Evolutionary conservation across 2,797 vertebrate genomes (phyloP), one percentile per base, ranked within the genome.

Genomic region (Centroberyx gerrardi): DNA sequence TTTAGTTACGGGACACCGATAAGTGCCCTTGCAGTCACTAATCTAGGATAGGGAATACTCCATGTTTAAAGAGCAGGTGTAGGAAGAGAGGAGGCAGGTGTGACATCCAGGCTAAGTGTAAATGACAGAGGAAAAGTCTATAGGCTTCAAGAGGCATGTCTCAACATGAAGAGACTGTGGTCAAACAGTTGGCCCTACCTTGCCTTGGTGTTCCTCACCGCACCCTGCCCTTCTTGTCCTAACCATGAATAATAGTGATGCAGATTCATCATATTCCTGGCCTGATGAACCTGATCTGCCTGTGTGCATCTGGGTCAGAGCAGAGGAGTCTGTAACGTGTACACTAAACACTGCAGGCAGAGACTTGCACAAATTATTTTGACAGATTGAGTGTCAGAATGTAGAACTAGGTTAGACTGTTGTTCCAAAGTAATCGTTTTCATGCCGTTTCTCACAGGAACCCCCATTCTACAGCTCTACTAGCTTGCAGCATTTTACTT

Each of bases 241-340:
- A 22, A 55, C 4, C 54, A 59, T 9, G 8, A n/a, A 7, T 10
- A n/a, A 36, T 7, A 42, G 12, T 42, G 5, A 9, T 14, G 62
- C 36, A 40, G 31, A 18, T 55, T 59, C 38, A 56, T 67, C 82
- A 51, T 72, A 66, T 56, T 38, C 18, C 55, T 18, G 48, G 67
- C 70, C 42, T 33, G 82, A 69, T 62, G 18, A 74, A 88, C 81
- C 80, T 72, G 83, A 72, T 84, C 74, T 48, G 54, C 72, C 7
- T 62, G 70, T 27, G 68, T 63, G 42, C 40, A 71, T 76, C 61
- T 81, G 66, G 53, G 27, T 62, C 55, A 72, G 18, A 64, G 46
- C 55, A 12, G 10, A 40, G 0, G 18, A 65, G 42, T 68, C 40
- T 28, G 40, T 7, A 69, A 8, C 49, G 29, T 8, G 18, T 8